A percentile compares a stretch with the other conserved stretches of the same genome.
phyloP scores from a whole-genome alignment of 2,113 vertebrate genomes.

The Cettia cetti region DNA sequence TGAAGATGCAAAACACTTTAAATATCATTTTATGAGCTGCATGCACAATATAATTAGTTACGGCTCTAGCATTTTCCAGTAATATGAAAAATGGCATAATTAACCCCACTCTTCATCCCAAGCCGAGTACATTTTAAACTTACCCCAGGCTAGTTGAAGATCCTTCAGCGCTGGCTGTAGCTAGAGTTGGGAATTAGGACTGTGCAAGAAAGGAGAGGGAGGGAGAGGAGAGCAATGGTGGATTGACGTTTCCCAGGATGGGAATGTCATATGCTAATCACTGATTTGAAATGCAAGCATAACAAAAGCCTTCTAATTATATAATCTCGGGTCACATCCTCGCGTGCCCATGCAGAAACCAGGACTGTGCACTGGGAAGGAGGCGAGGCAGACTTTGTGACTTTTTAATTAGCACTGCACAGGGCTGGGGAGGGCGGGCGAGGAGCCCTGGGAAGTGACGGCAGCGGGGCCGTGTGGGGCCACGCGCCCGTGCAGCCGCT shows the following conservation, averaged over 20 bases:
- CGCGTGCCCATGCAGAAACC: conserved; percentile 54
- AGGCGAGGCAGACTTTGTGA: not conserved
- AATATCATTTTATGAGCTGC: not conserved
- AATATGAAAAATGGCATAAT: not conserved
- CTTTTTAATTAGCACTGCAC: conserved; percentile 23
- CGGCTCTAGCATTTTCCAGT: not conserved
- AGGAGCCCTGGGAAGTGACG: not conserved
- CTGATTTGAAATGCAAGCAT: conserved; percentile 68
- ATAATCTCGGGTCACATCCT: conserved; percentile 75
- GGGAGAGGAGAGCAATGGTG: conserved; percentile 38
- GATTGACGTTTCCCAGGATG: conserved; percentile 57
- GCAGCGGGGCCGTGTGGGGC: not conserved
- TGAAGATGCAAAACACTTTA: not conserved
- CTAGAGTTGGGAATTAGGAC: conserved; percentile 58
- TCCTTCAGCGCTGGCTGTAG: conserved; percentile 40
- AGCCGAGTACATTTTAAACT: conserved; percentile 20
- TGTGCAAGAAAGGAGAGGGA: conserved; percentile 36
- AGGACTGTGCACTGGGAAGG: conserved; percentile 49
- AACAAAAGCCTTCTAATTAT: conserved; percentile 75
- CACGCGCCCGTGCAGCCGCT: not conserved
- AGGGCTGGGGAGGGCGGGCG: not conserved
- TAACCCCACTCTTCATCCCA: not conserved
- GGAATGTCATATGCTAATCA: conserved; percentile 73
- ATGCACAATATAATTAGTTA: not conserved
- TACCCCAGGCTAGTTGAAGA: conserved; percentile 67